Evolutionary conservation across 2,113 vertebrate species (phyloP).

Genomic region (Dendropsophus ebraccatus): DNA sequence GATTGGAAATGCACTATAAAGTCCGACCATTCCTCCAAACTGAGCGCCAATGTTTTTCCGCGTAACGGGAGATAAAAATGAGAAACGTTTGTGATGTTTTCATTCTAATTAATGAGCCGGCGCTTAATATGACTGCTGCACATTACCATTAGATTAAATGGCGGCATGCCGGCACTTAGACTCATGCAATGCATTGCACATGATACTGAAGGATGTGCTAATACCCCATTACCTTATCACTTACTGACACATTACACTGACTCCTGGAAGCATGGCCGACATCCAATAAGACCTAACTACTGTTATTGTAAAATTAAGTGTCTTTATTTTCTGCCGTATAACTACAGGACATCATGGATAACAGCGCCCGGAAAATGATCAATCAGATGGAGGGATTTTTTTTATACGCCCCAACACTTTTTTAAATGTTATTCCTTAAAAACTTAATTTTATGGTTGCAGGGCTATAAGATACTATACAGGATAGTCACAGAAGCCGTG

Average conservation of each 20-base stretch:
- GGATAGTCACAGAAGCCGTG: too few species aligned
- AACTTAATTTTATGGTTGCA: too few species aligned
- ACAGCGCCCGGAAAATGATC: too few species aligned
- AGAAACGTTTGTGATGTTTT: neutral
- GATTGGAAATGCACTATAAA: neutral
- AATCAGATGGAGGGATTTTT: too few species aligned
- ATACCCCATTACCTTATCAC: rapidly evolving
- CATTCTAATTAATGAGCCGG: conserved; percentile 9
- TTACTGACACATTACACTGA: rapidly evolving
- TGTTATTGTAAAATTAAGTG: neutral
- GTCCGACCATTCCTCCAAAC: neutral
- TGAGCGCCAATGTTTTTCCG: neutral
- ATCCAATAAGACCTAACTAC: neutral
- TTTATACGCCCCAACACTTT: too few species aligned
- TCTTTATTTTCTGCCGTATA: neutral
- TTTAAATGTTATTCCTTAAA: too few species aligned
- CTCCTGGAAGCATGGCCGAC: neutral
- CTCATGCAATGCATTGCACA: rapidly evolving
- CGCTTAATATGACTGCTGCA: conserved; percentile 5
- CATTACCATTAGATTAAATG: conserved; percentile 35
- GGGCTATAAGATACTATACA: too few species aligned
- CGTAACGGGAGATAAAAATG: conserved; percentile 3
- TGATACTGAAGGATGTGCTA: rapidly evolving
- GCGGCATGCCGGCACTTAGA: neutral
- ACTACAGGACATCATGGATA: neutral